Evolutionary conservation across 2,797 vertebrate genomes (phyloP), one percentile per base, ranked within the genome.

Genomic region (Enteromius anoplus): DNA sequence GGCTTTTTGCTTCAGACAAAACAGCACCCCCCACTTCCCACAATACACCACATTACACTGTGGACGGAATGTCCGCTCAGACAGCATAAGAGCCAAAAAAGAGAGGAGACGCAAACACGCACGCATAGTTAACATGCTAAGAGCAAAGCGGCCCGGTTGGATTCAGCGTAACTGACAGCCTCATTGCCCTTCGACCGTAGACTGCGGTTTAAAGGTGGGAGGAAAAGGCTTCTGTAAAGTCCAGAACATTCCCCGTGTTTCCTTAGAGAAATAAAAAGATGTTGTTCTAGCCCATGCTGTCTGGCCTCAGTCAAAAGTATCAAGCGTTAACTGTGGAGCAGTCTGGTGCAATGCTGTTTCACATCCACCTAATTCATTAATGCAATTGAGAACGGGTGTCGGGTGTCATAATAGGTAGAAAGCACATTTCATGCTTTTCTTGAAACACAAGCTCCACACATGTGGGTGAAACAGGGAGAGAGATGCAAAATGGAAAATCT

Each of bases 311-410:
- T 77, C 76, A 68, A 29, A 79, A 80, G 80, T 65, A 78, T 26
- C 26, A n/a, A 66, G 80, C 66, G 58, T 72, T 65, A 47, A 78
- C 75, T 69, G 79, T 72, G 75, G 66, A 78, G 79, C 84, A 37
- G 78, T 58, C 84, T 86, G 84, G 78, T 85, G 83, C 78, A 29
- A 79, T 62, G 86, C 76, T 76, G 42, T 75, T 85, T 84, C 68
- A 85, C 83, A 87, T 84, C 82, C 82, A 87, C 71, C 80, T 88
- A 88, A 88, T 87, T 88, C 84, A 88, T 88, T 88, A 87, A 88
- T 87, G 85, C 81, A 85, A 75, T 62, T 82, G 79, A 80, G 80
- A 88, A 87, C 53, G 32, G 80, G 87, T 84, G 80, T 88, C 82
- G 26, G 80, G 80, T 87, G 85, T 78, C 72, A 17, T 85, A 82